Evolutionary conservation across 2,113 vertebrate genomes (phyloP), one percentile per base, ranked within the genome.

Genomic region (Symphodus melops): DNA sequence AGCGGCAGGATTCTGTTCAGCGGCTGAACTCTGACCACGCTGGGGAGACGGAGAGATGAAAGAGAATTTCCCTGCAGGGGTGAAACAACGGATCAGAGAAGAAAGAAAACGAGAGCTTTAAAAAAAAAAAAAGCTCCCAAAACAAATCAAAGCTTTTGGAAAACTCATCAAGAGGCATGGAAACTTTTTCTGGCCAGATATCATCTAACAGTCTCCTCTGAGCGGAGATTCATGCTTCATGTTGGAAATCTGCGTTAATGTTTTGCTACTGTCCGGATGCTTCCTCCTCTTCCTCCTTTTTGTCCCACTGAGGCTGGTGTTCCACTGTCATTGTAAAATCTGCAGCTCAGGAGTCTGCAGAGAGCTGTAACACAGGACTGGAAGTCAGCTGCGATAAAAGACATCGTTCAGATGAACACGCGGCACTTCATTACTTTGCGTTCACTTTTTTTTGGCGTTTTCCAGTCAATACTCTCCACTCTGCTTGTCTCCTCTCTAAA

Each of bases 11-110:
- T 52, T n/a, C 21, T 49, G 66, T 23, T 65, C 60, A 66, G 61
- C 79, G 19, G 79, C 58, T 69, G 72, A 64, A 70, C 60, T 55
- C 54, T 39, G 66, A 65, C 60, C 46, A 7, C 44, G 55, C 56
- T 5, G 60, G 1, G 61, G n/a, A 17, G 5, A 1, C 12, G 6
- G 1, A 57, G 19, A 41, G 51, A 51, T 44, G 52, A 49, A 60
- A 65, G 52, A 71, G 44, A 21, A 20, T 37, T 60, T 65, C 61
- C n/a, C 54, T 48, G 9, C 56, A 9, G 44, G 44, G 62, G 57
- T 53, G 28, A 12, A 6, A 10, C 7, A 25, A 16, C 3, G 56
- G 44, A 61, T 60, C 70, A 56, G 16, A 67, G 51, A 13, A 33
- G 14, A n/a, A 17, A 13, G 8, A 64, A 60, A 42, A 75, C 28